A percentile compares a stretch with the other conserved stretches of the same genome.
phyloP scores from a whole-genome alignment of 2,113 vertebrate genomes.

The Embiotoca jacksoni region DNA sequence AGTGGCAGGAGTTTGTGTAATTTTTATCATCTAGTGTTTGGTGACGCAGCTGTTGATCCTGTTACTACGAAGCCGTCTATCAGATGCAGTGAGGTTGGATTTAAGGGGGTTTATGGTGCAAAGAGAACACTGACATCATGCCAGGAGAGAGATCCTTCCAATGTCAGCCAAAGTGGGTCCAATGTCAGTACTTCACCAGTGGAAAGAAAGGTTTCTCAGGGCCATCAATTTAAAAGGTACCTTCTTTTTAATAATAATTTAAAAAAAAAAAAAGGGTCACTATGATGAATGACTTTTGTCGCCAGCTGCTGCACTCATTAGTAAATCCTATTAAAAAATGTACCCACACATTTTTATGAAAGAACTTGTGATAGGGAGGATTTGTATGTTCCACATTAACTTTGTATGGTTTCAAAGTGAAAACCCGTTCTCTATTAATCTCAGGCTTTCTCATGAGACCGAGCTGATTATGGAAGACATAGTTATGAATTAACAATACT shows the following conservation, averaged over 20 bases:
- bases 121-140: not conserved
- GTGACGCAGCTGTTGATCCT: not conserved
- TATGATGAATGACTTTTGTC: not conserved
- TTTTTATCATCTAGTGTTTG: not conserved
- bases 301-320: conserved; percentile 9
- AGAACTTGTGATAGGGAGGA: not conserved
- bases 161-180: conserved; percentile 36
- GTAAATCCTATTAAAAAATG: conserved; percentile 16
- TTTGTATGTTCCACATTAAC: not conserved
- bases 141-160: conserved; percentile 6
- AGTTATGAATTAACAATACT: not conserved
- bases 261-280: no score
- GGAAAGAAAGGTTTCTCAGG: not conserved
- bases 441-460: not conserved
- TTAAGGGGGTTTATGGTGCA: not conserved
- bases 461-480: not conserved
- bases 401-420: not conserved
- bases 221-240: not conserved
- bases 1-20: no score
- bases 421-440: not conserved
- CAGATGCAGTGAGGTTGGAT: conserved; percentile 2
- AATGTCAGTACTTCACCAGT: not conserved
- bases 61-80: conserved; percentile 17
- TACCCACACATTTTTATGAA: not conserved
- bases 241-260: not conserved